Conservation (phyloP, 2,888 invertebrate species). For the Willowsia nigromaculata region DNA sequence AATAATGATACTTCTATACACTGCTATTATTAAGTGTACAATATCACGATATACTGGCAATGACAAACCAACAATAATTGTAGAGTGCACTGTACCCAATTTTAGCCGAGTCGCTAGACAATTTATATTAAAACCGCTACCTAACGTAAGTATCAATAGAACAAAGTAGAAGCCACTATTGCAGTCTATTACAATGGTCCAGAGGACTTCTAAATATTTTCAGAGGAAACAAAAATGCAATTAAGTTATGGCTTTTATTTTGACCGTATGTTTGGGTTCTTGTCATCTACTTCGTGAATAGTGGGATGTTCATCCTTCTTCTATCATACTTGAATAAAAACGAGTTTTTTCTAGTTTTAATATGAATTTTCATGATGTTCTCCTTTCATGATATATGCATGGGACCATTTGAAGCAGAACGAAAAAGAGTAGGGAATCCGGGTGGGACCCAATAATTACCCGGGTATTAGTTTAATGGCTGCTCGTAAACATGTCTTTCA, state of each 20-base stretch:
- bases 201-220: too few species aligned
- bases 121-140: not conserved
- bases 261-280: too few species aligned
- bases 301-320: too few species aligned
- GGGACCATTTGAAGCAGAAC: not conserved
- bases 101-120: not conserved
- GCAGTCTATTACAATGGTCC: too few species aligned
- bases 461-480: conserved; percentile 64
- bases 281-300: too few species aligned
- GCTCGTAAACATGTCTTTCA: conserved; percentile 64
- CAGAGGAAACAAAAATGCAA: too few species aligned
- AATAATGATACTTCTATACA: not conserved
- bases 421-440: not conserved
- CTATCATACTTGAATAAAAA: too few species aligned
- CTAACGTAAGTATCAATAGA: too few species aligned
- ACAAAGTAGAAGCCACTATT: too few species aligned
- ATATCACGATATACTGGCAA: not conserved
- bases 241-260: too few species aligned
- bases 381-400: not conserved
- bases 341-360: not conserved
- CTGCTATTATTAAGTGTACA: too few species aligned
- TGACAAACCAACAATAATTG: not conserved
- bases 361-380: not conserved
- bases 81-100: conserved; percentile 4
- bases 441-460: conserved; percentile 58